Percentiles rank a stretch among this genome's conserved stretches.
phyloP scores from a whole-genome alignment of 2,888 invertebrate species.

The Agrotis puta region DNA sequence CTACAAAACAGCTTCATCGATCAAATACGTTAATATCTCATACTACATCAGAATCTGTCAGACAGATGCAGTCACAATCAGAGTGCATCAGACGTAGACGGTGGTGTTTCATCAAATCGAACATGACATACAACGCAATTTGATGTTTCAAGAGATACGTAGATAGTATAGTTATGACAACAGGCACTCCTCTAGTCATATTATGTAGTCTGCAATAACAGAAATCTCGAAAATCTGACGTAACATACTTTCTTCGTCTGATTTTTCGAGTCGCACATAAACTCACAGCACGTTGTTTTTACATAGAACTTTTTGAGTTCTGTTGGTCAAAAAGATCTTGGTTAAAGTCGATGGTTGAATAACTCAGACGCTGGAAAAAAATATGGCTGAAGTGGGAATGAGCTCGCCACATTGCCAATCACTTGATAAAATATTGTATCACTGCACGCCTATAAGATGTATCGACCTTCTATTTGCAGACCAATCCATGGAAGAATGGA shows the following conservation, averaged over 20 bases:
- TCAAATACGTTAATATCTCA: constrained; percentile 20
- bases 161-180: constrained; percentile 27
- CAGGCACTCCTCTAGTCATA: neutral
- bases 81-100: neutral
- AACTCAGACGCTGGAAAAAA: neutral
- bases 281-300: too few species aligned
- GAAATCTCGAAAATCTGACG: too few species aligned
- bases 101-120: constrained; percentile 21
- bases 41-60: constrained; percentile 16
- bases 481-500: too few species aligned
- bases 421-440: neutral
- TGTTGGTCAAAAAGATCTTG: neutral
- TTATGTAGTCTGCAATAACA: too few species aligned
- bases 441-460: neutral
- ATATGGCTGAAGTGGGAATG: neutral
- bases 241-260: too few species aligned
- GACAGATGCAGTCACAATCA: constrained; percentile 12
- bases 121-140: constrained; percentile 30
- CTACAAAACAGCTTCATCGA: constrained; percentile 18
- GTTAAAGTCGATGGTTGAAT: neutral
- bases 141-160: neutral
- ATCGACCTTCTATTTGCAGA: too few species aligned
- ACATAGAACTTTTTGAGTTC: neutral
- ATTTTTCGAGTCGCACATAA: too few species aligned
- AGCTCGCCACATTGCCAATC: neutral